Evolutionary conservation across 2,113 vertebrate species (phyloP).

Genomic region (human): DNA sequence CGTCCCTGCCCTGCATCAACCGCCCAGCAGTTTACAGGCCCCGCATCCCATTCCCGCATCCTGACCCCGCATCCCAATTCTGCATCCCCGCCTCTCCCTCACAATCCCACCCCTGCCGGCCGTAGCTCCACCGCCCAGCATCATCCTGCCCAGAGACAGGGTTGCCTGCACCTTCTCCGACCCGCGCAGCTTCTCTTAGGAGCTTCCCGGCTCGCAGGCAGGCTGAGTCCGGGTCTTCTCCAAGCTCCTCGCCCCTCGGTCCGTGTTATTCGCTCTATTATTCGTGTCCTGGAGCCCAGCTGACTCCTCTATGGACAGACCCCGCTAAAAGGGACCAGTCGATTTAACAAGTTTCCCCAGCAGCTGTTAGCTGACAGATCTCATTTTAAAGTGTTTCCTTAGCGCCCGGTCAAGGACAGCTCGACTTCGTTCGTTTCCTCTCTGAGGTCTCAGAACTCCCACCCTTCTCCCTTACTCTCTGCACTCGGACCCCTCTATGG

Average conservation of each 20-base stretch:
- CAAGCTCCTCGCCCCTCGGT: neutral
- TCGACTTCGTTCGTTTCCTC: neutral
- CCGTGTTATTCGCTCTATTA: neutral
- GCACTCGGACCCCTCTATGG: neutral
- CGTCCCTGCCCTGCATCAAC: neutral
- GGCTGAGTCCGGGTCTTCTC: neutral
- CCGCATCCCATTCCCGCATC: neutral
- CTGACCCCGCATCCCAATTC: neutral
- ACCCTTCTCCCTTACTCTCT: neutral
- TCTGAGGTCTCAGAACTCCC: neutral
- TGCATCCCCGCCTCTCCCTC: neutral
- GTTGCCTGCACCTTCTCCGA: neutral
- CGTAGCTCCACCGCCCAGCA: neutral
- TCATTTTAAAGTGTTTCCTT: constrained; percentile 46
- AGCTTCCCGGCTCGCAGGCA: neutral
- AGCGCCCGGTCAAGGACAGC: neutral
- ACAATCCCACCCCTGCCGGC: neutral
- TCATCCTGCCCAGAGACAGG: neutral
- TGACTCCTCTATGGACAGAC: neutral
- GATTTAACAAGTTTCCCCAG: constrained; percentile 55
- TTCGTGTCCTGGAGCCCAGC: neutral
- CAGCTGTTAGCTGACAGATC: constrained; percentile 63
- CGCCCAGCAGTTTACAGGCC: neutral
- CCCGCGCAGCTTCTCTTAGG: neutral
- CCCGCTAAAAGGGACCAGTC: neutral